Percentiles rank a stretch among this genome's conserved stretches.
Conservation (phyloP, 2,888 invertebrate species). For the Agrenia bidenticulata region DNA sequence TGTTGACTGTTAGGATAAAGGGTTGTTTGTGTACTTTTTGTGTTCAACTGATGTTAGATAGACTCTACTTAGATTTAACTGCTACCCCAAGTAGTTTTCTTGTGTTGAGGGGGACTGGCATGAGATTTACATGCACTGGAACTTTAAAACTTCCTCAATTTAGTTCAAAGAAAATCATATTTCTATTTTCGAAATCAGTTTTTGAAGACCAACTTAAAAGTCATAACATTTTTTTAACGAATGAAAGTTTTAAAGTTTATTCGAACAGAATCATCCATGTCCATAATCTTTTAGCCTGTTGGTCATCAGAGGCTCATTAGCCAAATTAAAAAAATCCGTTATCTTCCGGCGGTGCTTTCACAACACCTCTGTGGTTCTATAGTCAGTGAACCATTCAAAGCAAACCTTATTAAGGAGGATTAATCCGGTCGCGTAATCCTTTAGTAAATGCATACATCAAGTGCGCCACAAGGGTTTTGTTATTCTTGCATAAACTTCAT, state of each 20-base stretch:
- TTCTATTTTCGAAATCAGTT: too few species aligned
- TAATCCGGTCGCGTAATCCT: conserved; percentile 25
- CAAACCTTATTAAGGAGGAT: conserved; percentile 21
- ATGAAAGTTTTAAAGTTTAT: too few species aligned
- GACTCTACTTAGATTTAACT: not conserved
- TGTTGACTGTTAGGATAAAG: conserved; percentile 12
- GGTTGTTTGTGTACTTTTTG: not conserved
- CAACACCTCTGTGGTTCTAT: conserved; percentile 9
- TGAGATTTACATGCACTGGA: too few species aligned
- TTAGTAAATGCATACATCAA: conserved; percentile 24
- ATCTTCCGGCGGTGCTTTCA: not conserved
- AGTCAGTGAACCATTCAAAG: not conserved
- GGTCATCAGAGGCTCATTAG: not conserved
- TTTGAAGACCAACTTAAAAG: too few species aligned
- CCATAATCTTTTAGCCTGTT: not conserved
- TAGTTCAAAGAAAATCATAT: too few species aligned
- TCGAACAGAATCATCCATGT: too few species aligned
- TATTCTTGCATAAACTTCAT: conserved; percentile 22
- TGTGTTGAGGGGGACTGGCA: too few species aligned
- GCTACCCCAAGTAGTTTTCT: too few species aligned
- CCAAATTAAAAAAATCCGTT: not conserved
- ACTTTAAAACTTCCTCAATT: too few species aligned
- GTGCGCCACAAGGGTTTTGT: conserved; percentile 24
- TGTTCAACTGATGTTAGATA: not conserved
- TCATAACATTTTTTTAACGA: too few species aligned